A percentile compares a stretch with the other conserved stretches of the same genome.
Conservation (phyloP, 2,113 vertebrate genomes). For the Penelope pileata region DNA sequence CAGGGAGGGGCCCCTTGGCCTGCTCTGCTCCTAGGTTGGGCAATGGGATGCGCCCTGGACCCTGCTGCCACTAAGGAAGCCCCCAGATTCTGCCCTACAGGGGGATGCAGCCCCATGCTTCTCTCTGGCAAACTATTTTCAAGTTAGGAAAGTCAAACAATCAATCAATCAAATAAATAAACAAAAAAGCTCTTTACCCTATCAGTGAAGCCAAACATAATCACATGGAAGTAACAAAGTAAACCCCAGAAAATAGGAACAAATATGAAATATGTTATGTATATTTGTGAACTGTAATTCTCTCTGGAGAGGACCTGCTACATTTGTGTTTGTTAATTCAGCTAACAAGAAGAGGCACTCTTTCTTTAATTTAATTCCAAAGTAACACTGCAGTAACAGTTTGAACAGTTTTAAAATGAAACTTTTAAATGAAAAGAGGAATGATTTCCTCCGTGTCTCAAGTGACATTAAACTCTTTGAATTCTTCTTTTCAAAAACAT, state of each 20-base stretch:
- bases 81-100: too few relatives aligned
- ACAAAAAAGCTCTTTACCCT: background rate
- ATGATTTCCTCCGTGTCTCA: background rate
- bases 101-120: background rate
- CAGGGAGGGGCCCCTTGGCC: background rate
- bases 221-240: background rate
- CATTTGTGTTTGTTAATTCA: background rate
- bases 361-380: background rate
- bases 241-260: background rate
- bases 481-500: background rate
- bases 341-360: background rate
- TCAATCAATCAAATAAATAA: background rate
- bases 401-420: background rate
- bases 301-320: background rate
- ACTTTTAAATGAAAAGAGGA: background rate
- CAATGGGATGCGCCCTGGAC: too few relatives aligned
- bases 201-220: background rate
- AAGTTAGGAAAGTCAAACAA: background rate
- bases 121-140: background rate
- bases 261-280: background rate
- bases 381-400: background rate
- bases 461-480: background rate
- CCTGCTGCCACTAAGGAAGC: too few relatives aligned
- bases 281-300: background rate
- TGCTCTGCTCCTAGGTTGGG: background rate